Base-by-base conservation (phyloP, 2,888 invertebrate genomes). In the Notodonta dromedarius region DNA sequence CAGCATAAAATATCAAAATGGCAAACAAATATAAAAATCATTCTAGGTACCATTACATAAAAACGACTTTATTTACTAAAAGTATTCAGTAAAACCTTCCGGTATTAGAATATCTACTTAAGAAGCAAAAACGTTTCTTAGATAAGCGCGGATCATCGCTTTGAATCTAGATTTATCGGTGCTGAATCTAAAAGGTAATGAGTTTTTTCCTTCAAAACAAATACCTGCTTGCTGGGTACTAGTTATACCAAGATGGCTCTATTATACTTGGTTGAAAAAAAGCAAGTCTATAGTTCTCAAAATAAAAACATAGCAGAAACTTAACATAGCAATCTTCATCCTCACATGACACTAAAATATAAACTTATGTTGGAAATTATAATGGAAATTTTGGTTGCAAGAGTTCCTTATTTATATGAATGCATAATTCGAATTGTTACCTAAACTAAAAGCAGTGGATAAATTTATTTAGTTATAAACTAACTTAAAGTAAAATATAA, bases 221-320 rank as follows among this genome's bases (percentile, higher is more conserved):
- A 46, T 46, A 46, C n/a, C n/a, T 50, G 12, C 16, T 16, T 12
- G 16, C 5, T 16, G n/a, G 8, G 16, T 16, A 16, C 16, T 14
- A 16, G n/a, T 14, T 11, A 32, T 52, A 13, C 32, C 42, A 12
- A 56, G 42, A 60, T 60, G 39, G 42, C 56, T 60, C 63, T 60
- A 61, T 61, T 16, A 48, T 56, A 40, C 16, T 40, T 24, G 8
- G 39, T 32, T 32, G 11, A 32, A 54, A 14, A 39, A 39, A 39
- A 13, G 4, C n/a, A 35, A 53, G 5, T 54, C 35, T 8, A 8
- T 48, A 35, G 35, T 42, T 52, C 40, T 14, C 32, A 32, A 50
- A 53, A 32, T 16, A 50, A 50, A 50, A 46, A 5, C 11, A 2
- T 42, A 42, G 35, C 35, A 35, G 35, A 7, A 35, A 35, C 35